Evolutionary conservation across 2,113 vertebrate species (phyloP), one percentile per base, ranked within the genome.

Genomic region (Eulacestoma nigropectus): DNA sequence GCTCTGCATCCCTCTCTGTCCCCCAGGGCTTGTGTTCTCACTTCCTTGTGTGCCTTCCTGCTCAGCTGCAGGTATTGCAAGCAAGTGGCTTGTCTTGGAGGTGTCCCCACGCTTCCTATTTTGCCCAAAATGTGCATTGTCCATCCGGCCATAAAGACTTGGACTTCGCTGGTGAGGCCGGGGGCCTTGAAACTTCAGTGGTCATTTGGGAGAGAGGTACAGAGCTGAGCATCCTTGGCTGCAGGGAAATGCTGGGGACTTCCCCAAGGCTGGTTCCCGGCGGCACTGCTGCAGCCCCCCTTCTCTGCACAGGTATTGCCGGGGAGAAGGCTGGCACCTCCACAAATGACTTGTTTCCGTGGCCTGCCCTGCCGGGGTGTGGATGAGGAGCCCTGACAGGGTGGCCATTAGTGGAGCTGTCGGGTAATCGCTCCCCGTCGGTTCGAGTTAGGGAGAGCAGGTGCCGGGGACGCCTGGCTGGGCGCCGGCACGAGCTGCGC

Each of bases 371-470:
- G 62, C 19, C 0, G 3, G 50, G 56, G 19, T 17, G 35, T 37
- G 4, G 6, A 47, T 70, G 77, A 96, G 63, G 68, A 84, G 90
- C 37, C 53, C 87, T 84, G 84, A 62, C 2, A 17, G 41, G 50
- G 76, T 63, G 87, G 93, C 79, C 84, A 29, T 94, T 96, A 95
- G 87, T 1, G 2, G 95, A 78, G 33, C 68, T 95, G 91, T 85
- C 11, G 35, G 85, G 85, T 93, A 93, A 69, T 97, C 2, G 32
- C 90, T 90, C 29, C 56, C 89, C 6, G 82, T 97, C 70, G 18
- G 37, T 96, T 97, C 37, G 20, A 68, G 87, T 97, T 97, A 97
- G 65, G 21, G 68, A 63, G 73, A 95, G 96, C 96, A 95, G 69
- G 3, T 2, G 5, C 79, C 0, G 6, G 91, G 84, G 53, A 90